Evolutionary conservation across 2,888 invertebrate species (phyloP), one percentile per base, ranked within the genome.

Genomic region (Belgica antarctica): DNA sequence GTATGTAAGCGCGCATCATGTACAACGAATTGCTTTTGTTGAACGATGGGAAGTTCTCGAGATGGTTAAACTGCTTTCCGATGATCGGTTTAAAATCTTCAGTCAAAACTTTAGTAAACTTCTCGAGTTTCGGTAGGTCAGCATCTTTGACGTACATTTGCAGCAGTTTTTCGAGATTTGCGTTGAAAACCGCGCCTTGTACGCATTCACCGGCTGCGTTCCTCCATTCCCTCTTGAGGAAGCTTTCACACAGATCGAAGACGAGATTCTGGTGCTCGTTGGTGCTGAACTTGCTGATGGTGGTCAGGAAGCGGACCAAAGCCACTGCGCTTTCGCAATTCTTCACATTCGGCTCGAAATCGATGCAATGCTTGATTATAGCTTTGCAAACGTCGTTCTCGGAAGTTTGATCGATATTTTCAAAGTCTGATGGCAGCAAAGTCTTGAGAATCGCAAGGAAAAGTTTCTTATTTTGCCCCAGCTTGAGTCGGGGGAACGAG

Each of bases 1-100:
- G 17, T 2, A 68, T 25, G 28, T 68, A 68, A 57, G 28, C 34
- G 22, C 68, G 19, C 10, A 68, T 12, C 28, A 68, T 68, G 31
- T n/a, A 31, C 19, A 57, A 19, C 4, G 47, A 52, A 31, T 68
- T 68, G 17, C 10, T 12, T 34, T 28, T 28, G 7, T 28, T 34
- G 19, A 68, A 47, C 24, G 47, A 68, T 8, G 68, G 68, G 28
- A 68, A 68, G 7, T 12, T 22, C 25, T 59, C 19, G 4, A n/a
- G 59, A 19, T 12, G n/a, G 8, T 59, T 27, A 5, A 59, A 4
- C n/a, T 59, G 5, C 25, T 59, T 59, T 17, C 12, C n/a, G 25
- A 59, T 25, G 25, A 59, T 59, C 1, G 10, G 10, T 15, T 59
- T 7, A 12, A 59, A 25, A 15, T 59, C 59, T 3, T 68, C 34